Base-by-base conservation (phyloP, 2,888 invertebrate genomes). In the Mythimna loreyi region DNA sequence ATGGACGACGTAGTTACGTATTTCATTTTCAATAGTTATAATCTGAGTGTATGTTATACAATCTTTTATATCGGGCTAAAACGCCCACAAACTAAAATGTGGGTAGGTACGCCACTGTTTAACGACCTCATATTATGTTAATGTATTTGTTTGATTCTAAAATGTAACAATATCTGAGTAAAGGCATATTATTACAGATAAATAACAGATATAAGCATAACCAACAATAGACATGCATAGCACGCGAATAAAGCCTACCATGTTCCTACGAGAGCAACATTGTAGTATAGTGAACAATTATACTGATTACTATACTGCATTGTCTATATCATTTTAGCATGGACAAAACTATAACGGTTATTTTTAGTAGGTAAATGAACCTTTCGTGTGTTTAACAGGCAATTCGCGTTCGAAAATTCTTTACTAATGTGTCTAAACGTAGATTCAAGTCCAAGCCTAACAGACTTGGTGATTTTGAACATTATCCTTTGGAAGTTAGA, bases 181-280 rank as follows among this genome's bases (percentile, higher is more conserved):
- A 33, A 33, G 30, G 53, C n/a, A 30, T 33, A 33, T 33, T 55
- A 55, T 21, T 13, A 57, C 19, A 52, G 7, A 67, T 60, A 68
- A 33, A 60, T 43, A 59, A 43, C 19, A 43, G 5, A 5, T 23
- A 19, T 11, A 36, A 40, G 45, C 66, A 40, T 55, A 36, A 30
- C 21, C 5, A 67, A 76, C 33, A 57, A 36, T 28, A 52, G 30
- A 73, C 55, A 66, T 70, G 61, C 55, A 49, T 28, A 56, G 52
- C 60, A 66, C 55, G 49, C 62, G 21, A 56, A 60, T 58, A 65
- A 53, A 55, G 19, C 13, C 11, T 61, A 55, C 49, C 16, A 30
- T n/a, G 36, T 61, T 76, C 6, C 23, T 50, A 68, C 9, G 33
- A 56, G 5, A 57, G 47, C 49, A 7, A 25, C 30, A 67, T 25